Evolutionary conservation across 2,797 vertebrate genomes (phyloP).

Genomic region (Pampus argenteus): DNA sequence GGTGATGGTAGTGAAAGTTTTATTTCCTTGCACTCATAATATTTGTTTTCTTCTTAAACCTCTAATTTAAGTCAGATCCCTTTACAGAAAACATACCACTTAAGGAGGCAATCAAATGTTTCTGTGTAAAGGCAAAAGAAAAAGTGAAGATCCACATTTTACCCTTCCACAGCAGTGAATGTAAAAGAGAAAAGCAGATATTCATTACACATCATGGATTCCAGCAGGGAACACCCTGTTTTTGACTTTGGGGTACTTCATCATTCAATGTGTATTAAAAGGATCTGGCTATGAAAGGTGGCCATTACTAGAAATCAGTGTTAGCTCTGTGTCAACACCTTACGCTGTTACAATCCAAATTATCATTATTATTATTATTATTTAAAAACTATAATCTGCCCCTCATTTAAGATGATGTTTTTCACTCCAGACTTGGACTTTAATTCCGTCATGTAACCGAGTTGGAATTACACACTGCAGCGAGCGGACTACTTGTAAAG

Average conservation of each 20-base stretch:
- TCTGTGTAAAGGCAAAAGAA: conserved; percentile 27
- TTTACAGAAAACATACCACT: conserved; percentile 48
- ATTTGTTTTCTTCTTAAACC: conserved; percentile 63
- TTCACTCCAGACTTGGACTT: conserved; percentile 72
- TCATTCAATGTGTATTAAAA: conserved; percentile 63
- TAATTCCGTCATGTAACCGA: conserved; percentile 71
- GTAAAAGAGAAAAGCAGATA: conserved; percentile 53
- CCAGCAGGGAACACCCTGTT: conserved; percentile 48
- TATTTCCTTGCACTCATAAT: conserved; percentile 58
- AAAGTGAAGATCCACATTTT: not conserved
- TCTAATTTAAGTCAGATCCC: conserved; percentile 42
- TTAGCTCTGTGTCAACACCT: conserved; percentile 74
- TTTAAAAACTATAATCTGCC: conserved; percentile 71
- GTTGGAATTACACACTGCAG: conserved; percentile 62
- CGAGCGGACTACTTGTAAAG: conserved; percentile 70
- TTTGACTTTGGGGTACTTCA: conserved; percentile 37
- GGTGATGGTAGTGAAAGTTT: conserved; percentile 58
- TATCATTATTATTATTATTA: conserved; percentile 71
- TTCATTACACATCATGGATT: conserved; percentile 42
- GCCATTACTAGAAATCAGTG: conserved; percentile 70
- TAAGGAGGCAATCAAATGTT: conserved; percentile 52
- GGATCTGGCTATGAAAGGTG: conserved; percentile 61
- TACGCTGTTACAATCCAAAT: conserved; percentile 75
- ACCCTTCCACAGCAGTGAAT: not conserved
- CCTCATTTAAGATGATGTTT: conserved; percentile 77